Percentiles rank a stretch among this genome's conserved stretches.
phyloP scores from a whole-genome alignment of 2,113 vertebrate genomes.

The Numida meleagris region DNA sequence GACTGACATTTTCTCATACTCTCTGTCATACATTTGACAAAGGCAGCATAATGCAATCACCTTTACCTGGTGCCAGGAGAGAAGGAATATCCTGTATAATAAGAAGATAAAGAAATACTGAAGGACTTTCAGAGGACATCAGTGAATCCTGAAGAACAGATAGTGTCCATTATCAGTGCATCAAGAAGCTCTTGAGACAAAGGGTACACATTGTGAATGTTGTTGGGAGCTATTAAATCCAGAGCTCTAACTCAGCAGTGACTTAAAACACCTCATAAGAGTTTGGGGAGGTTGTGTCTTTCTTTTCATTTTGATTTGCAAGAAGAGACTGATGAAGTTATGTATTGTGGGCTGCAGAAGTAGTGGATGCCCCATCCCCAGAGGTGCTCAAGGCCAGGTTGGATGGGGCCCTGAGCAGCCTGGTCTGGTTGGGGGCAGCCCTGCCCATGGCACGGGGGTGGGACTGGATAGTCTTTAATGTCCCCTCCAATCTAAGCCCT shows the following conservation, averaged over 20 bases:
- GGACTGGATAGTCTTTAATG: too few relatives aligned
- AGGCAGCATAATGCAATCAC: background rate
- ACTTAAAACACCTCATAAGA: background rate
- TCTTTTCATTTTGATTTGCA: background rate
- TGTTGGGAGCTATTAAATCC: background rate
- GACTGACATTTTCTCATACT: conserved; percentile 40
- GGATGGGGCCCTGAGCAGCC: too few relatives aligned
- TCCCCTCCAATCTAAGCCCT: too few relatives aligned
- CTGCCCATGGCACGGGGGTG: too few relatives aligned
- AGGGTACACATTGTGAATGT: fast-evolving
- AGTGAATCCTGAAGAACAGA: conserved; percentile 1
- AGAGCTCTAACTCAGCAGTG: background rate
- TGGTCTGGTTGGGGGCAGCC: too few relatives aligned
- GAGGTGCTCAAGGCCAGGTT: too few relatives aligned
- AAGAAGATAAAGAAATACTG: background rate
- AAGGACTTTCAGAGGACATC: background rate
- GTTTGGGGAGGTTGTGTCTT: background rate
- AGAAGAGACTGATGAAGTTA: background rate
- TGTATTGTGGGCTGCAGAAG: background rate
- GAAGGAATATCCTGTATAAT: background rate
- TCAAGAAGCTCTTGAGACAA: background rate
- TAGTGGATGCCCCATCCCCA: too few relatives aligned
- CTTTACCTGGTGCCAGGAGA: background rate
- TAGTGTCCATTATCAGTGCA: background rate
- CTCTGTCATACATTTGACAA: background rate